Conservation (phyloP, 2,113 vertebrate genomes). For the Aptenodytes forsteri region DNA sequence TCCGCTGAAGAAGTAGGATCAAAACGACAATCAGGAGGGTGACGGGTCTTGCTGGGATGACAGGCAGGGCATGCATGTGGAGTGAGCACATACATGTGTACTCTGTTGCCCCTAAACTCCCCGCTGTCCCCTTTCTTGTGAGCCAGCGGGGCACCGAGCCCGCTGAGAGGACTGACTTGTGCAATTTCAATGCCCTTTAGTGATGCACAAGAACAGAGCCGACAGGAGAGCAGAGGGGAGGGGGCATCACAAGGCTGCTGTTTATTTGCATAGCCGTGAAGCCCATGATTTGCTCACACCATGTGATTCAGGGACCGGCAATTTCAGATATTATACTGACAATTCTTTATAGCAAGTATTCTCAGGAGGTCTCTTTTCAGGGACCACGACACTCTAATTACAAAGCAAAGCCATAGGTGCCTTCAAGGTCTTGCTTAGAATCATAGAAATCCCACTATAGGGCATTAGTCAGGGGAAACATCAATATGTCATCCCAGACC, state of each 20-base stretch:
- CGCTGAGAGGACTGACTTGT: conserved; percentile 37
- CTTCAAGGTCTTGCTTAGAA: not conserved
- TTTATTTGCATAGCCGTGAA: not conserved
- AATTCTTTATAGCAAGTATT: not conserved
- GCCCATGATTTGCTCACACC: not conserved
- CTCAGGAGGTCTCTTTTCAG: not conserved
- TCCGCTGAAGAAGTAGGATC: conserved; percentile 45
- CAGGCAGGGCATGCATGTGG: conserved; percentile 41
- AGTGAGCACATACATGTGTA: conserved; percentile 56
- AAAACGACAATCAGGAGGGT: conserved; percentile 47
- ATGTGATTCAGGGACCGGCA: not conserved
- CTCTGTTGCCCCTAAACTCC: conserved; percentile 50
- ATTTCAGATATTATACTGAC: not conserved
- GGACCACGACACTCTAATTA: not conserved
- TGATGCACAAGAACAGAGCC: conserved; percentile 39
- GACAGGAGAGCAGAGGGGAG: conserved; percentile 39
- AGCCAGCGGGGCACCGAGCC: conserved; percentile 4
- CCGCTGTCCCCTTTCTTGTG: conserved; percentile 53
- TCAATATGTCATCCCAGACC: not conserved
- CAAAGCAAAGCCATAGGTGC: not conserved
- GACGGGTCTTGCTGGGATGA: conserved; percentile 49
- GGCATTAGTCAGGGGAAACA: not conserved
- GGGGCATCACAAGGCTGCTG: not conserved
- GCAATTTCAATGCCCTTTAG: conserved; percentile 64
- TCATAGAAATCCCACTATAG: not conserved